These are phyloP conservation scores for Acleris holmiana DNA, from an alignment of 2,888 invertebrate species.

Conservation along the genomic window DNA sequence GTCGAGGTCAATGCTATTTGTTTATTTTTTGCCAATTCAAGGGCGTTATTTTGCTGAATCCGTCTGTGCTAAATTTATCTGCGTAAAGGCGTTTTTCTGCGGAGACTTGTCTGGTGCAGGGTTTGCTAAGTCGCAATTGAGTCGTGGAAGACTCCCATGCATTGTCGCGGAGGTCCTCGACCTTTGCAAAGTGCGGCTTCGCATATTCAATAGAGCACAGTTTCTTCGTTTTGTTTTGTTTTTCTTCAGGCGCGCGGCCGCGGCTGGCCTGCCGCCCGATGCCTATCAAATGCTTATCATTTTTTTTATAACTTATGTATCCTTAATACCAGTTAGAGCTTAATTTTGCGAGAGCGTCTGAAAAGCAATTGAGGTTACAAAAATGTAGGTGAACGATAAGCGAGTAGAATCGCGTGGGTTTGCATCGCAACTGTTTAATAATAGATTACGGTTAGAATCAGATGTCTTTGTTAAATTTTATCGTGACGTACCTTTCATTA, in stretches of 20 bases:
- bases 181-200: constrained; percentile 36
- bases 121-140: constrained; percentile 54
- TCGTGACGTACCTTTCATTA: too few relatives aligned
- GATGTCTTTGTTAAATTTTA: too few relatives aligned
- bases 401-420: background rate
- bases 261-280: constrained; percentile 2
- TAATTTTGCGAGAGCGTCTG: constrained; percentile 5
- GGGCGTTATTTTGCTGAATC: constrained; percentile 56
- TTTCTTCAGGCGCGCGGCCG: constrained; percentile 15
- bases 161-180: constrained; percentile 38
- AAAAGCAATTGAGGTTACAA: constrained; percentile 9
- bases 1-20: constrained; percentile 80
- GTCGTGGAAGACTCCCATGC: constrained; percentile 48
- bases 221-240: constrained; percentile 29
- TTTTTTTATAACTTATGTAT: constrained; percentile 6
- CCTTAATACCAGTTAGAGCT: constrained; percentile 10
- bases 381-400: constrained; percentile 24
- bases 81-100: constrained; percentile 27
- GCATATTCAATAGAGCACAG: constrained; percentile 37
- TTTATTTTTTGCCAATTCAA: constrained; percentile 78
- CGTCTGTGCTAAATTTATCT: constrained; percentile 40
- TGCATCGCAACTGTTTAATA: constrained; percentile 11
- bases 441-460: too few relatives aligned
- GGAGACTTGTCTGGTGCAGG: constrained; percentile 22
- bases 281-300: constrained; percentile 17